Evolutionary conservation across 2,113 vertebrate species (phyloP).

Genomic region (Poeciliopsis occidentalis): DNA sequence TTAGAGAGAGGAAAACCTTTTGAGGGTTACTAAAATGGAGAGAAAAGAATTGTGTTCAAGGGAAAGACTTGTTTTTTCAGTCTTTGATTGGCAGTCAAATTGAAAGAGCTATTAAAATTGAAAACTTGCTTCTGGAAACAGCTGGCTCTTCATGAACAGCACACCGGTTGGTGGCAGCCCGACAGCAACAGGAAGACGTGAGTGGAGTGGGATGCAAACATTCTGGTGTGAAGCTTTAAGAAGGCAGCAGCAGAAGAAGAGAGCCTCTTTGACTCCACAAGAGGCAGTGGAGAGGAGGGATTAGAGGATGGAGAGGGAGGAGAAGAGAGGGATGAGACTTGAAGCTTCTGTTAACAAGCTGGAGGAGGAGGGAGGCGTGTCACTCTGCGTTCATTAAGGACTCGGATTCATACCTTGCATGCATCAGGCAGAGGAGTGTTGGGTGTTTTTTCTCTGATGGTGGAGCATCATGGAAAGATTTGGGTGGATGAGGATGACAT

Average conservation of each 20-base stretch:
- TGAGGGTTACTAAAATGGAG: too few species aligned
- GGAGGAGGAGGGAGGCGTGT: constrained; percentile 33
- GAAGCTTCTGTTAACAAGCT: constrained; percentile 41
- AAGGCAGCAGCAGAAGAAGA: constrained; percentile 3
- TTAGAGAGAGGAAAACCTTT: neutral
- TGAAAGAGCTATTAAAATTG: neutral
- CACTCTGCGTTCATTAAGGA: constrained; percentile 29
- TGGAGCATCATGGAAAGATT: constrained; percentile 23
- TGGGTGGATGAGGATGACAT: constrained; percentile 29
- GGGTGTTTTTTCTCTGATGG: constrained; percentile 11
- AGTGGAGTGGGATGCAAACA: neutral
- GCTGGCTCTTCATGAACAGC: neutral
- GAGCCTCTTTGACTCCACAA: constrained; percentile 13
- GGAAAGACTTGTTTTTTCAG: too few species aligned
- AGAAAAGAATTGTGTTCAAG: neutral
- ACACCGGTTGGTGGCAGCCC: constrained; percentile 2
- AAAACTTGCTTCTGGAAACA: too few species aligned
- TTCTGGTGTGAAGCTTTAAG: constrained; percentile 6
- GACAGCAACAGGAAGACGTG: constrained; percentile 11
- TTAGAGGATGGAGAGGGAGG: constrained; percentile 35
- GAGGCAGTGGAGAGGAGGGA: constrained; percentile 30
- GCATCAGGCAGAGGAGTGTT: constrained; percentile 28
- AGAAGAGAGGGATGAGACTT: constrained; percentile 24
- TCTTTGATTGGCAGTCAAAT: neutral
- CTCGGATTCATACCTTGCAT: constrained; percentile 33